Percentiles rank a stretch among this genome's conserved stretches.
Evolutionary conservation across 2,113 vertebrate genomes (phyloP).

Genomic region (Halcyon malimbica): DNA sequence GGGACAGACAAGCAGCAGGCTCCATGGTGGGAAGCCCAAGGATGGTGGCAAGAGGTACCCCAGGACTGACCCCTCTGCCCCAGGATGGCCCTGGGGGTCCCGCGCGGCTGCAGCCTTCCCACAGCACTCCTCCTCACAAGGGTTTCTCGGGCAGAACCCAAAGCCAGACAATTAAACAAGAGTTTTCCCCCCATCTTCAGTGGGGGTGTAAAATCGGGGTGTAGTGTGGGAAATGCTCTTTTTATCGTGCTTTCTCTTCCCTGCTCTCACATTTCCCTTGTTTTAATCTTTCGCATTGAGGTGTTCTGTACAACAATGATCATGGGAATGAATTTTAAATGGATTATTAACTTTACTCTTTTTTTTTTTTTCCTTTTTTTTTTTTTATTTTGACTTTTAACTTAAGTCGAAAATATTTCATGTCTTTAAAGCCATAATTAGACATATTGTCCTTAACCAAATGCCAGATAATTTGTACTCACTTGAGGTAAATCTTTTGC

Average conservation of each 20-base stretch:
- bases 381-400: constrained; percentile 66
- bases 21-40: neutral
- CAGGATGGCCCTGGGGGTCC: neutral
- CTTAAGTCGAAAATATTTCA: constrained; percentile 73
- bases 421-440: constrained; percentile 77
- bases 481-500: constrained; percentile 72
- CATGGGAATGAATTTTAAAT: constrained; percentile 70
- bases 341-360: constrained; percentile 63
- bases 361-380: neutral
- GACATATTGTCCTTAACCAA: constrained; percentile 74
- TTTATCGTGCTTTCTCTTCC: neutral
- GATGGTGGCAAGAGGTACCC: neutral
- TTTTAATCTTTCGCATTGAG: constrained; percentile 27
- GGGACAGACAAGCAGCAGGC: accelerated
- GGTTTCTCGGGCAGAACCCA: neutral
- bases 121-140: neutral
- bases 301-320: neutral
- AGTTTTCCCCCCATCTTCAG: neutral
- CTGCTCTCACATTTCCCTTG: neutral
- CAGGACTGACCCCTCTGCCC: accelerated
- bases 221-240: neutral
- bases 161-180: neutral
- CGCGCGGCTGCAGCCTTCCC: neutral
- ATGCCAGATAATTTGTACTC: constrained; percentile 75
- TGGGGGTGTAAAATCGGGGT: neutral